Evolutionary conservation across 2,113 vertebrate genomes (phyloP).

Genomic region (Calidris pugnax): DNA sequence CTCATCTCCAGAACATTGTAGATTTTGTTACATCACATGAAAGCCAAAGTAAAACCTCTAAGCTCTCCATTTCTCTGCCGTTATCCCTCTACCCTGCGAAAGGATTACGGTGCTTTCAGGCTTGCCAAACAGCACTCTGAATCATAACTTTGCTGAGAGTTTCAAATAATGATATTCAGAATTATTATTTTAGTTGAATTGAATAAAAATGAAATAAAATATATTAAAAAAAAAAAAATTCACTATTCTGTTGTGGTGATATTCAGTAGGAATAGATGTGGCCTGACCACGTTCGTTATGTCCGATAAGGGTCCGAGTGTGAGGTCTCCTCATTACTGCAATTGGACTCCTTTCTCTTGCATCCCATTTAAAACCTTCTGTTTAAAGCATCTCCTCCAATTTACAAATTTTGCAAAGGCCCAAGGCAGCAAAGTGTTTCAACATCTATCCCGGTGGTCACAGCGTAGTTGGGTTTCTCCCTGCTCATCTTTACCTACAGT

Average conservation of each 20-base stretch:
- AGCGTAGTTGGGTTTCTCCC: neutral
- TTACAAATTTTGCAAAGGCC: neutral
- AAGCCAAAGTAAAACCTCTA: conserved; percentile 8
- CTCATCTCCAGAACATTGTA: conserved; percentile 42
- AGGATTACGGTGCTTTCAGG: neutral
- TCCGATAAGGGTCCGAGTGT: neutral
- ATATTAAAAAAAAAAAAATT: neutral
- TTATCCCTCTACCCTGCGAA: neutral
- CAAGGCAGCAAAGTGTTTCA: neutral
- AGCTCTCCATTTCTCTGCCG: neutral
- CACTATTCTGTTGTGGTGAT: neutral
- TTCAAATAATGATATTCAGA: neutral
- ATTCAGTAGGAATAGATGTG: neutral
- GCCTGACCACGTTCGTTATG: neutral
- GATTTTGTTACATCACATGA: conserved; percentile 17
- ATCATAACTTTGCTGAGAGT: neutral
- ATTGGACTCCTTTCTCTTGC: neutral
- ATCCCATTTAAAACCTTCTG: neutral
- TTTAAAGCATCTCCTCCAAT: neutral
- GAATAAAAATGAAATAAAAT: neutral
- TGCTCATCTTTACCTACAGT: neutral
- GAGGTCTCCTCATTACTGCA: neutral
- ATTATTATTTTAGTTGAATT: neutral
- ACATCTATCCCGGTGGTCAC: neutral
- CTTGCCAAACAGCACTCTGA: neutral